Base-by-base conservation (phyloP, 2,113 vertebrate species). In the Mesocricetus auratus region DNA sequence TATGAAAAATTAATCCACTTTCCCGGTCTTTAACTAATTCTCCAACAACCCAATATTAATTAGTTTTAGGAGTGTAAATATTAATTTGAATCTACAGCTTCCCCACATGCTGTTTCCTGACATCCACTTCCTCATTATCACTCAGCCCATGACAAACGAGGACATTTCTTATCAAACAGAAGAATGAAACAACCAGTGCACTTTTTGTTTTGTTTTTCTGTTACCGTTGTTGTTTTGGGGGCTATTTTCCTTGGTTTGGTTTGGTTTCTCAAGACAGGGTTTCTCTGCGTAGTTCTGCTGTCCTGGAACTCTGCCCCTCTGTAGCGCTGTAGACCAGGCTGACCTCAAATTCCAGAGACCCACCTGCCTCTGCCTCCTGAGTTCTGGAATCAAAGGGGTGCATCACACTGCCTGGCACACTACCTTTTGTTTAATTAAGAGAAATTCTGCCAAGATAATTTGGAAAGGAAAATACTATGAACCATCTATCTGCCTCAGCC, bases 391-490 rank as follows among this genome's bases (percentile, higher is more conserved):
- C n/a, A 71, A 71, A n/a, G 36, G 17, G 7, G 7, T n/a, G 16
- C 7, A 9, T 36, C 69, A 71, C 7, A 69, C 33, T 17, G 6
- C 68, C 31, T 36, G 36, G 69, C 36, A 42, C 68, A 92, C 39
- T 68, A 4, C 73, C 19, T 75, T 78, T 24, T 75, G 73, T 31
- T 77, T 91, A 96, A 94, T 68, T 33, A 74, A 77, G 42, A 58
- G n/a, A 42, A 85, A 92, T 90, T 79, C 42, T 92, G 13, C n/a
- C 85, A 69, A 94, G 71, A 3, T 47, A 29, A 95, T 62, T 45
- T 87, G 47, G 64, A 95, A 88, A 95, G 36, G 33, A 78, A 90
- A 90, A 88, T 58, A 60, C 33, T 96, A 56, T 31, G 26, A 96
- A 93, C 89, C 1, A 90, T 53, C 69, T 91, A 89, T 50, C 73